Evolutionary conservation across 2,113 vertebrate genomes (phyloP).

Genomic region (Thamnaconus septentrionalis): DNA sequence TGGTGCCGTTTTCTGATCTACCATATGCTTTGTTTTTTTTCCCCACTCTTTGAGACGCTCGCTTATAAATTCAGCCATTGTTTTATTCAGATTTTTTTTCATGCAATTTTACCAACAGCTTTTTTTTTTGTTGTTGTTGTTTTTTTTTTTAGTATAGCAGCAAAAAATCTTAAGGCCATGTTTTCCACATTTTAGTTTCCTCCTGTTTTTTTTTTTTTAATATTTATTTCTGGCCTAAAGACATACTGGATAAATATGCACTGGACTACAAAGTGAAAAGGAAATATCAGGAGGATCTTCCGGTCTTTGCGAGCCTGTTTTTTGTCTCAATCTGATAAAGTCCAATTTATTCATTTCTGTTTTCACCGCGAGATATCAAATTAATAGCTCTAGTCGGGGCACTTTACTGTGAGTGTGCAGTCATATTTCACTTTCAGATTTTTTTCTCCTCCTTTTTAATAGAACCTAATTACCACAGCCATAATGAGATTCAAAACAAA

Average conservation of each 20-base stretch:
- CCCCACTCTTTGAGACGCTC: too few relatives aligned
- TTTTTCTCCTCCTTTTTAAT: constrained; percentile 30
- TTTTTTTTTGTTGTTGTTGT: too few relatives aligned
- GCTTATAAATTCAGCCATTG: background rate
- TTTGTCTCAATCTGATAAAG: constrained; percentile 60
- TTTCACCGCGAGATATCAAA: constrained; percentile 54
- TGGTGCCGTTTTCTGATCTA: too few relatives aligned
- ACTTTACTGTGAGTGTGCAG: constrained; percentile 50
- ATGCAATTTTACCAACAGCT: too few relatives aligned
- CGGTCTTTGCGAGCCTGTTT: constrained; percentile 35
- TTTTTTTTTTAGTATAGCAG: too few relatives aligned
- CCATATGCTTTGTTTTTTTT: too few relatives aligned
- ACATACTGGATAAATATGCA: constrained; percentile 33
- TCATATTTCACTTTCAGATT: constrained; percentile 53
- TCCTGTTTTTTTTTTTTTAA: background rate
- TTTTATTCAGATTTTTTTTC: background rate
- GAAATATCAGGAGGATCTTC: constrained; percentile 24
- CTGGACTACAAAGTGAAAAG: constrained; percentile 16
- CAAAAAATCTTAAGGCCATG: background rate
- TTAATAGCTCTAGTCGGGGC: constrained; percentile 51
- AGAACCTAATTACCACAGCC: constrained; percentile 58
- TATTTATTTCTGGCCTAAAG: constrained; percentile 21
- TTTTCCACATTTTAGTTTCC: background rate
- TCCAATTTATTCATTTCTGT: constrained; percentile 41
- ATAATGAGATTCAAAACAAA: constrained; percentile 76